Conservation (phyloP, 1,140 invertebrate species). For the Diorhabda carinulata region DNA sequence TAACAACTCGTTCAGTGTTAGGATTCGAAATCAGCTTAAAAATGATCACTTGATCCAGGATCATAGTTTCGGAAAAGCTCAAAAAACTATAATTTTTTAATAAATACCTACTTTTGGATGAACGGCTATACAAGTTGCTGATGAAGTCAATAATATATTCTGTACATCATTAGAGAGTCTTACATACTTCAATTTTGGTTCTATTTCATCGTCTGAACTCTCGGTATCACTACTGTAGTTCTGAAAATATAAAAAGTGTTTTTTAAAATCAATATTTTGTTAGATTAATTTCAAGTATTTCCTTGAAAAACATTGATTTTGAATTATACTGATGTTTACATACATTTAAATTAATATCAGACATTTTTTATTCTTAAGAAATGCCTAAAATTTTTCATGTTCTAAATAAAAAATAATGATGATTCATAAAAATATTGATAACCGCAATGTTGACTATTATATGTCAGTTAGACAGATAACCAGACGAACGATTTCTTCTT, state of each 20-base stretch:
- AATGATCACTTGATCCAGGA: too few species aligned
- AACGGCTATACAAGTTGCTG: slow-evolving; percentile 85
- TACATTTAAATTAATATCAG: slow-evolving; percentile 24
- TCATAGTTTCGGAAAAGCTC: too few species aligned
- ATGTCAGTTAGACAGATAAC: not conserved
- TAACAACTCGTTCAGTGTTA: too few species aligned
- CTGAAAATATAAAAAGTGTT: slow-evolving; percentile 26
- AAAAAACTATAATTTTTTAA: too few species aligned
- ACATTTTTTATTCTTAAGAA: slow-evolving; percentile 18
- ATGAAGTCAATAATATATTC: slow-evolving; percentile 82
- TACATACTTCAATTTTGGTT: slow-evolving; percentile 90
- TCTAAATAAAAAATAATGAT: slow-evolving; percentile 11
- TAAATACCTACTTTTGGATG: slow-evolving; percentile 76
- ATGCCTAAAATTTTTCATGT: slow-evolving; percentile 9
- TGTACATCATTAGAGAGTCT: slow-evolving; percentile 83
- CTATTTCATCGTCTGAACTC: slow-evolving; percentile 64
- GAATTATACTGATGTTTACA: not conserved
- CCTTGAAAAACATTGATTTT: not conserved
- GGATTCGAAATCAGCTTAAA: too few species aligned
- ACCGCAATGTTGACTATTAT: too few species aligned
- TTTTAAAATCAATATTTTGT: not conserved
- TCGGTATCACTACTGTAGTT: slow-evolving; percentile 50
- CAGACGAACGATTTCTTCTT: not conserved
- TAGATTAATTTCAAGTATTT: not conserved
- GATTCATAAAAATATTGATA: slow-evolving; percentile 8